Percentiles rank a stretch among this genome's conserved stretches.
phyloP scores from a whole-genome alignment of 2,113 vertebrate genomes.

The Larimichthys polyactis region DNA sequence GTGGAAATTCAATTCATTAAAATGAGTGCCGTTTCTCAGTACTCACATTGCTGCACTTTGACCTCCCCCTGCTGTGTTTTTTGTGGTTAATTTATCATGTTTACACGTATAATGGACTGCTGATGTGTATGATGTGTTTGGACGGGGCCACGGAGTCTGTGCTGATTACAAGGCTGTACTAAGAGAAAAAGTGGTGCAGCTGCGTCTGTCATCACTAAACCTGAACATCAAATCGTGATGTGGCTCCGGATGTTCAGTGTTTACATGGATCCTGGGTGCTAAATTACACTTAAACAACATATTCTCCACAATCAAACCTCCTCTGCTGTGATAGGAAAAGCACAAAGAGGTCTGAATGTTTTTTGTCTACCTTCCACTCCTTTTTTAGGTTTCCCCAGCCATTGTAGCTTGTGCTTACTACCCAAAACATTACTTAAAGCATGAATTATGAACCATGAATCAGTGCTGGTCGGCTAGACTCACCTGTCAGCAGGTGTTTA shows the following conservation, averaged over 20 bases:
- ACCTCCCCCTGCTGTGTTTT: neutral
- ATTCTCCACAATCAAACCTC: neutral
- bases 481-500: slow-evolving; percentile 15
- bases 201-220: neutral
- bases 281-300: neutral
- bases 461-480: neutral
- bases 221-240: neutral
- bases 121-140: neutral
- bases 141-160: neutral
- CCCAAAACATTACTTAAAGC: neutral
- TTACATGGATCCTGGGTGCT: neutral
- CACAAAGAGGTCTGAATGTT: neutral
- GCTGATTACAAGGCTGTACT: neutral
- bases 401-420: neutral
- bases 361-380: neutral
- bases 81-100: slow-evolving; percentile 4
- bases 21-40: neutral
- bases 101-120: slow-evolving; percentile 7
- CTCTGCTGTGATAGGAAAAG: neutral
- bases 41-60: neutral
- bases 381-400: neutral
- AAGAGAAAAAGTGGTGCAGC: neutral
- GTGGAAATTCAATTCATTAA: slow-evolving; percentile 40
- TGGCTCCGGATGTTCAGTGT: neutral
- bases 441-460: neutral